Evolutionary conservation across 2,888 invertebrate genomes (phyloP).

Genomic region (Athrips mouffetella): DNA sequence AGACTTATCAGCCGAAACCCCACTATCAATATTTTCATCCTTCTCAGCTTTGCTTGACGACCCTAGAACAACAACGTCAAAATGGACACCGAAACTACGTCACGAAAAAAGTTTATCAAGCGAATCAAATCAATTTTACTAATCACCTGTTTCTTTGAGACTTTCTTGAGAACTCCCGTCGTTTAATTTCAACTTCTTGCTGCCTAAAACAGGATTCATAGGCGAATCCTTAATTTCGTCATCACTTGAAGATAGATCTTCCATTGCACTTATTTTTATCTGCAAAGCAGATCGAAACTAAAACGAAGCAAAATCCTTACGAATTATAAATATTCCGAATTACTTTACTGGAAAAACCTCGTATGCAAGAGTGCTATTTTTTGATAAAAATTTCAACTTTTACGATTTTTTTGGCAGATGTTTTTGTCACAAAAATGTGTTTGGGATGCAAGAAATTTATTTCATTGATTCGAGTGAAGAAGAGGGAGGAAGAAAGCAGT

Average conservation of each 20-base stretch:
- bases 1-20: constrained; percentile 68
- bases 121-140: constrained; percentile 15
- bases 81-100: constrained; percentile 42
- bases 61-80: constrained; percentile 33
- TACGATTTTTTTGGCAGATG: constrained; percentile 31
- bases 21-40: constrained; percentile 66
- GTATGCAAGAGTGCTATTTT: constrained; percentile 39
- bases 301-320: neutral
- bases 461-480: too few species aligned
- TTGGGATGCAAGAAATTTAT: too few species aligned
- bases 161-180: constrained; percentile 70
- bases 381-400: constrained; percentile 35
- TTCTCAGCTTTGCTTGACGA: constrained; percentile 39
- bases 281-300: constrained; percentile 13
- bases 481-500: too few species aligned
- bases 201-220: constrained; percentile 49
- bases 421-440: constrained; percentile 19
- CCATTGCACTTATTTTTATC: constrained; percentile 47
- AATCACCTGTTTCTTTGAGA: constrained; percentile 53
- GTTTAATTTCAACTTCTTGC: constrained; percentile 67
- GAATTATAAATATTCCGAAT: constrained; percentile 16
- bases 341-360: constrained; percentile 12
- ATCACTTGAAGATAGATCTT: constrained; percentile 64
- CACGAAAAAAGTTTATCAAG: constrained; percentile 28
- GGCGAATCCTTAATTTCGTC: constrained; percentile 60